phyloP scores from a whole-genome alignment of 2,888 invertebrate species.

The Rhagonycha lutea region DNA sequence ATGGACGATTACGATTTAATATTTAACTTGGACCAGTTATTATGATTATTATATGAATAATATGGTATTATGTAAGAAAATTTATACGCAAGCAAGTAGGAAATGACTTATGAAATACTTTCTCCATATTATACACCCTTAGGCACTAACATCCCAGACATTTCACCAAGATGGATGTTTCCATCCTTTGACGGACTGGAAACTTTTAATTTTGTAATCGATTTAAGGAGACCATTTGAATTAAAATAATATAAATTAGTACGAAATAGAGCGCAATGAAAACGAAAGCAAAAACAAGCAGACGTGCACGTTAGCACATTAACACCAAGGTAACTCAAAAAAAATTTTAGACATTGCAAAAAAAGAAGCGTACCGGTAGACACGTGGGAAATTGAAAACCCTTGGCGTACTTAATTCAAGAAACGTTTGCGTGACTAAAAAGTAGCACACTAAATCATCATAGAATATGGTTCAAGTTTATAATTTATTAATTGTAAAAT shows the following conservation, averaged over 20 bases:
- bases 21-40: background rate
- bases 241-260: no score
- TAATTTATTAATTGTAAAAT: background rate
- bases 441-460: background rate
- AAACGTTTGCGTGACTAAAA: background rate
- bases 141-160: constrained; percentile 15
- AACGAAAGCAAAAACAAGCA: background rate
- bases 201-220: background rate
- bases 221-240: no score
- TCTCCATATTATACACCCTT: constrained; percentile 15
- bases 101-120: constrained; percentile 21
- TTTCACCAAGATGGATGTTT: background rate
- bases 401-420: background rate
- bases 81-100: constrained; percentile 10
- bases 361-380: background rate
- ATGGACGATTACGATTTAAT: background rate
- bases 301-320: no score
- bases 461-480: background rate
- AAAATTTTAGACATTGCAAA: no score
- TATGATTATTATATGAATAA: background rate
- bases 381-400: background rate
- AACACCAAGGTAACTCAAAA: background rate
- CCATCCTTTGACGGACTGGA: background rate
- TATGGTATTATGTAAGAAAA: background rate
- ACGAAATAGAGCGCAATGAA: background rate